Evolutionary conservation across 2,113 vertebrate genomes (phyloP), one percentile per base, ranked within the genome.

Genomic region (Abramis brama): DNA sequence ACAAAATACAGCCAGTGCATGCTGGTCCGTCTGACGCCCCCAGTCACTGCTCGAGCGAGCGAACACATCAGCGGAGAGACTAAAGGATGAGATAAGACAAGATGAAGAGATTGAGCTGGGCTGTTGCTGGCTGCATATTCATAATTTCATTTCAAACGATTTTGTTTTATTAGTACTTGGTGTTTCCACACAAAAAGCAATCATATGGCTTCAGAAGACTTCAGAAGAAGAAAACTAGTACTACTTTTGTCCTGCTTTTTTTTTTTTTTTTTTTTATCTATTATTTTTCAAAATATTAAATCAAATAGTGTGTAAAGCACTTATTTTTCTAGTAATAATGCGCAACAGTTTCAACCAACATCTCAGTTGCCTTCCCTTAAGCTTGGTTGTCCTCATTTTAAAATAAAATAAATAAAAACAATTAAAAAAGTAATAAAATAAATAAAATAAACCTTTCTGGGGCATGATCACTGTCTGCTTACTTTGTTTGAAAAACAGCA

Each of bases 91-190:
- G 70, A 83, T 86, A 57, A 62, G 23, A 60, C 62, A 39, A 79
- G 78, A 71, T 85, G 92, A 93, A 92, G 91, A 92, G 89, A 90
- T 94, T 92, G 87, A 79, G 87, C 89, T 77, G 77, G 89, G 25
- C 36, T 70, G 71, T 30, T 33, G n/a, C 30, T 60, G 27, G 71
- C 57, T 15, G 36, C 43, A 39, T 78, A 19, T 66, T 47, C 59
- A 73, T 68, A 45, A 50, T 60, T 80, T 74, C 19, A 33, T 33
- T 33, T 33, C 33, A 33, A 33, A 33, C 33, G 33, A 33, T 33
- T 33, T 33, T 33, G 30, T 33, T 33, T 33, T 33, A 33, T 33
- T 33, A 33, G 33, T 33, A 33, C 30, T 33, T 4, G 33, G 33
- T 33, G 3, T 33, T 33, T 33, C 33, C 33, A 33, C 33, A 33